Evolutionary conservation across 2,113 vertebrate species (phyloP).

Genomic region (Rousettus leschenaultii): DNA sequence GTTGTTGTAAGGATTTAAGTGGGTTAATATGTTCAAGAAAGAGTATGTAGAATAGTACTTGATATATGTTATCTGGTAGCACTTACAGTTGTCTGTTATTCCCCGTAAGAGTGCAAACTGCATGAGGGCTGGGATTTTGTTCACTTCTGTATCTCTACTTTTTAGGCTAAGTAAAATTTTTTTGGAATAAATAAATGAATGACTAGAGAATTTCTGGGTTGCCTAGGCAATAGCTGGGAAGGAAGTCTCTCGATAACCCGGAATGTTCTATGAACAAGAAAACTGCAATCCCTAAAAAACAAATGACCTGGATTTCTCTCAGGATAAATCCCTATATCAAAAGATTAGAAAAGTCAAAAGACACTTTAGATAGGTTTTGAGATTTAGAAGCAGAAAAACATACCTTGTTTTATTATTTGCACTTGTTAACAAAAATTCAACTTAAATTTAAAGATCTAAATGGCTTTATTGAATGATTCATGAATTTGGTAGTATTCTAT

Average conservation of each 20-base stretch:
- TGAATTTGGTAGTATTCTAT: too few relatives aligned
- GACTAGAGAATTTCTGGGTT: neutral
- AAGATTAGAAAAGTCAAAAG: neutral
- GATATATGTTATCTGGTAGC: too few relatives aligned
- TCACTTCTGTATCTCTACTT: neutral
- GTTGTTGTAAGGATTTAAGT: too few relatives aligned
- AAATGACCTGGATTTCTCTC: neutral
- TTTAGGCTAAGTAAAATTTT: neutral
- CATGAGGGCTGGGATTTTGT: neutral
- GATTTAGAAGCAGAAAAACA: neutral
- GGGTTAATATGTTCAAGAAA: neutral
- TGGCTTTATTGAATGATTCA: too few relatives aligned
- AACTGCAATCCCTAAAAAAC: neutral
- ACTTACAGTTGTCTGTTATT: neutral
- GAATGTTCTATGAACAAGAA: neutral
- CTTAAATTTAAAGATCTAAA: too few relatives aligned
- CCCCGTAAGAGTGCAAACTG: neutral
- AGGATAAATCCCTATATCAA: neutral
- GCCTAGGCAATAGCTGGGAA: neutral
- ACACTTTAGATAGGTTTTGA: neutral
- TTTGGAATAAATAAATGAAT: neutral
- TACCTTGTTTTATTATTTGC: neutral
- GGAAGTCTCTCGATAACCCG: neutral
- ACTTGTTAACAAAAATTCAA: neutral
- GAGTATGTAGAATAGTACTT: neutral